Conservation (phyloP, 2,113 vertebrate genomes). For the Datnioides undecimradiatus region DNA sequence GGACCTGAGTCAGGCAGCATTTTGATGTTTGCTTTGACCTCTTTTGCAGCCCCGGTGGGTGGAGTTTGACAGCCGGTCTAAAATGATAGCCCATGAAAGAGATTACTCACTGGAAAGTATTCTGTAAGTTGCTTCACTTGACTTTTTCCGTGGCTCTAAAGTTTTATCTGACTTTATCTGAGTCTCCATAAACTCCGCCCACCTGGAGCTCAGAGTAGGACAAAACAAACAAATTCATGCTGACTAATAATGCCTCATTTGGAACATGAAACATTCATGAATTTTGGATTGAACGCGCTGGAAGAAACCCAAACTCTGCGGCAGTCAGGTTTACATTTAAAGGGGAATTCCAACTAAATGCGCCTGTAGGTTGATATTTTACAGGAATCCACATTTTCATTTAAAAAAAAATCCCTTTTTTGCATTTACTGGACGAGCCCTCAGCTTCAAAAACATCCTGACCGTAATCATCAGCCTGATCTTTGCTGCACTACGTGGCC, state of each 20-base stretch:
- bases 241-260: slow-evolving; percentile 46
- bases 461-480: background rate
- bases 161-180: slow-evolving; percentile 44
- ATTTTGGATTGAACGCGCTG: background rate
- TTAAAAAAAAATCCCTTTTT: background rate
- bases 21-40: slow-evolving; percentile 35
- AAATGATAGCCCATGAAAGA: slow-evolving; percentile 43
- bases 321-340: background rate
- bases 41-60: slow-evolving; percentile 18
- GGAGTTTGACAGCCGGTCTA: slow-evolving; percentile 10
- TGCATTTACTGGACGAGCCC: background rate
- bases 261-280: slow-evolving; percentile 30
- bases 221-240: slow-evolving; percentile 41
- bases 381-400: slow-evolving; percentile 16
- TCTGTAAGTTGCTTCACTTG: background rate
- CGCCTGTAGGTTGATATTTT: background rate
- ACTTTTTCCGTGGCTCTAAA: slow-evolving; percentile 10
- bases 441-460: background rate
- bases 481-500: background rate
- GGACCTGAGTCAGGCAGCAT: slow-evolving; percentile 14
- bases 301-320: background rate
- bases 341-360: slow-evolving; percentile 36
- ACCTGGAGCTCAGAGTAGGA: slow-evolving; percentile 30
- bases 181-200: slow-evolving; percentile 49
- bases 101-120: slow-evolving; percentile 64